Evolutionary conservation across 1,140 invertebrate genomes (phyloP), one percentile per base, ranked within the genome.

Genomic region (Leucophenga varia): DNA sequence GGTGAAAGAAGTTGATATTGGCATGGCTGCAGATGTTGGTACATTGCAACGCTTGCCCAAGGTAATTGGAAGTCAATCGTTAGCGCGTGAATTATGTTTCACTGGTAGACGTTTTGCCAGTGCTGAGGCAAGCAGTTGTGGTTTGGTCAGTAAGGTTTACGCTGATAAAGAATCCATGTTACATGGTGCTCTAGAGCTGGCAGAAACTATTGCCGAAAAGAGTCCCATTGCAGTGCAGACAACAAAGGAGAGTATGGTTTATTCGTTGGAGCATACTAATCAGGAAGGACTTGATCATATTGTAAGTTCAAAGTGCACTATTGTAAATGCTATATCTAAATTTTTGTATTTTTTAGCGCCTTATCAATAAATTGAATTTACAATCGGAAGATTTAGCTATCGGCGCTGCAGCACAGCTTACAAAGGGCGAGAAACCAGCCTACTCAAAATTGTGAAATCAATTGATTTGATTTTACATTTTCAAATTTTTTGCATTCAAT

Each of bases 21-120:
- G 94, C 2, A 80, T 98, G 76, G 91, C 95, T 37, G 93, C 96
- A 39, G 96, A 99, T 81, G 87, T 98, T 28, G 96, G 96, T 18
- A 87, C 89, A 2, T 77, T 99, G 20, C 95, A 98, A 77, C 83
- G 95, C 56, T 76, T 99, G 21, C 95, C 94, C n/a, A 95, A 92
- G 80, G 82, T 94, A 2, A 81, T 97, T 36, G 93, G 93, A 7
- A 96, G 85, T 67, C 84, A 90, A 32, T 95, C 93, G 65, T 78
- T 93, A 36, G 87, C 84, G 0, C 80, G 93, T 32, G 96, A 99
- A 74, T 77, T 98, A 6, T 87, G 86, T 47, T 95, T 84, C 55
- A 97, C 95, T 2, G 92, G 83, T 1, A 78, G 95, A 36, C 93
- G 91, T 72, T 81, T 98, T 47, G 69, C 77, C 47, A 80, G 93